Conservation (phyloP, 1,140 invertebrate species). For the Proctacanthus coquilletti region DNA sequence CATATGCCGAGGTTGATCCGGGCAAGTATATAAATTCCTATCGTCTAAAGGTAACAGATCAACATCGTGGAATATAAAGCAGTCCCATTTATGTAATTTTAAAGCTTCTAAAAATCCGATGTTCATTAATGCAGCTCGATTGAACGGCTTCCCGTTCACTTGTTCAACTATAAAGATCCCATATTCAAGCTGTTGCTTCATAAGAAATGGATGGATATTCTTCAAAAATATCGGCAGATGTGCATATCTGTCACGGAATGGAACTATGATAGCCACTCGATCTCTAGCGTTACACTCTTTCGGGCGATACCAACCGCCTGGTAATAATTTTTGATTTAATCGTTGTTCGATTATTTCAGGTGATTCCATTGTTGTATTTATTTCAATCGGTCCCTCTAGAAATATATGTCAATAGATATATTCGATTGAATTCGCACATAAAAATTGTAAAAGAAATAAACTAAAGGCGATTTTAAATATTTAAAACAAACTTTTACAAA, state of each 20-base stretch:
- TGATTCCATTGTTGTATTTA: constrained; percentile 30
- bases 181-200: constrained; percentile 83
- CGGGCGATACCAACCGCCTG: constrained; percentile 65
- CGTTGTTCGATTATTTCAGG: constrained; percentile 29
- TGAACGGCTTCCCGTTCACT: constrained; percentile 59
- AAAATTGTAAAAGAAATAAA: too few relatives aligned
- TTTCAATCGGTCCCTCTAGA: constrained; percentile 29
- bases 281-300: constrained; percentile 55
- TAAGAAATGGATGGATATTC: constrained; percentile 81
- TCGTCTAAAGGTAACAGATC: constrained; percentile 88
- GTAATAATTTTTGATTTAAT: constrained; percentile 35
- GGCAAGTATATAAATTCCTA: constrained; percentile 80
- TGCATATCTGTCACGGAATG: constrained; percentile 60
- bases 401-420: too few relatives aligned
- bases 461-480: too few relatives aligned
- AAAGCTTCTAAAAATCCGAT: constrained; percentile 81
- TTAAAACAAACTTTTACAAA: too few relatives aligned
- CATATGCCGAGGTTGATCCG: constrained; percentile 83
- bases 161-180: constrained; percentile 93
- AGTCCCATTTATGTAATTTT: constrained; percentile 62
- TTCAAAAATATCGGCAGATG: constrained; percentile 72
- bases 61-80: constrained; percentile 93
- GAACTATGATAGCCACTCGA: constrained; percentile 77
- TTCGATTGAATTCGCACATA: too few relatives aligned
- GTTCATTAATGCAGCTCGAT: constrained; percentile 88